Base-by-base conservation (phyloP, 1,140 invertebrate genomes). In the Polypedilum vanderplanki region DNA sequence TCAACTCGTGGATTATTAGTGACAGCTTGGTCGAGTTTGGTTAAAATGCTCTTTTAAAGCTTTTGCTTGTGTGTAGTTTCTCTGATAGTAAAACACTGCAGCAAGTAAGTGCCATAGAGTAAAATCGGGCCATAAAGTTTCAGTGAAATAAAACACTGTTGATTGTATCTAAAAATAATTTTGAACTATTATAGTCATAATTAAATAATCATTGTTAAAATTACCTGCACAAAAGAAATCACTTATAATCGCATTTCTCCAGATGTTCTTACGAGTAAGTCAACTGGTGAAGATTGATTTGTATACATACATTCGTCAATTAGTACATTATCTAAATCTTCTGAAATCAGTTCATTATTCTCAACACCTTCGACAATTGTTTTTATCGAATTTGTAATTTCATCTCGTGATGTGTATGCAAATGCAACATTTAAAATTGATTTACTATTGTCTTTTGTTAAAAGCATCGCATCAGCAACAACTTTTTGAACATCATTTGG, bases 201-300 rank as follows among this genome's bases (percentile, higher is more conserved):
- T 75, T 67, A 70, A 18, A 46, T 74, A 75, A 20, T 74, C 22
- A 78, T 5, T n/a, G n/a, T n/a, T n/a, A n/a, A n/a, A 73, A 78
- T 79, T 84, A 93, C 93, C 89, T 99, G 97, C 96, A 99, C 75
- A 99, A 84, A 76, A 99, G 86, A 98, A 99, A 85, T 99, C 98
- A 80, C 96, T 98, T n/a, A n/a, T 0, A 99, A 85, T 77, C 98
- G 85, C 3, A 92, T 89, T 87, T 99, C 98, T 20, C 97, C 97
- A 0, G 97, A 99, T 15, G 97, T 99, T 78, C 98, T 87, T 41
- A 99, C 90, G 7, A 99, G 83, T 75, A 99, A 83, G 83, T 99
- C 97, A 24, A 95, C 92, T 77, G 90, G 86, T 15, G 86, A 84
- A 17, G 91, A 91, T 41, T 90, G 84, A 75, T 88, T 84, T 1